Evolutionary conservation across 2,888 invertebrate species (phyloP), one percentile per base, ranked within the genome.

Genomic region (Blomia tropicalis): DNA sequence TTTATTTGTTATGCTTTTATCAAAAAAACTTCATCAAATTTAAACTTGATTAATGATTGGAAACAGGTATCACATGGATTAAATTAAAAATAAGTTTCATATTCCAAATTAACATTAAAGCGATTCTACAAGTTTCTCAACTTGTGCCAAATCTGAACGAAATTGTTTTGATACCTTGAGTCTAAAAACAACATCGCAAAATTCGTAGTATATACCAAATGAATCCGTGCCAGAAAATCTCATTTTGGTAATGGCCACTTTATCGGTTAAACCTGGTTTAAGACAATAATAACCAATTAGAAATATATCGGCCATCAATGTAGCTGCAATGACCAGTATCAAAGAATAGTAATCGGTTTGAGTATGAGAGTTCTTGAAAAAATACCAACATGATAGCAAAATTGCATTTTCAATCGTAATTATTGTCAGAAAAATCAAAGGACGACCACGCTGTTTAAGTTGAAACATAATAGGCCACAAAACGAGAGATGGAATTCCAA

Each of bases 121-220:
- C n/a, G n/a, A n/a, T n/a, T n/a, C n/a, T n/a, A n/a, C 36, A 36
- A 17, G 36, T 36, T 47, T 29, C 5, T 30, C 11, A 7, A 66
- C 58, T 53, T 59, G 43, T 53, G 63, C 63, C 56, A 67, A 32
- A 54, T 47, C 64, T 30, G 23, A 47, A 23, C 63, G 65, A 4
- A 68, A 62, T 5, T 64, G 61, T 22, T 66, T 59, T 44, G 60
- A 65, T 7, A 60, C 62, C 11, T 64, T 65, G 3, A 69, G 43
- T 51, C 67, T 66, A 62, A 69, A 69, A 4, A 68, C 66, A 14
- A 64, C 59, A 41, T 69, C 67, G 61, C 69, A 69, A 32, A 69
- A 69, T n/a, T 69, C 69, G 53, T 66, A 69, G 58, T 67, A 69
- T 62, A 69, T 69, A 0, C 69, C 69, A 31, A 63, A 67, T 2